Conservation (phyloP, 2,113 vertebrate species). For the Istiophorus platypterus region DNA sequence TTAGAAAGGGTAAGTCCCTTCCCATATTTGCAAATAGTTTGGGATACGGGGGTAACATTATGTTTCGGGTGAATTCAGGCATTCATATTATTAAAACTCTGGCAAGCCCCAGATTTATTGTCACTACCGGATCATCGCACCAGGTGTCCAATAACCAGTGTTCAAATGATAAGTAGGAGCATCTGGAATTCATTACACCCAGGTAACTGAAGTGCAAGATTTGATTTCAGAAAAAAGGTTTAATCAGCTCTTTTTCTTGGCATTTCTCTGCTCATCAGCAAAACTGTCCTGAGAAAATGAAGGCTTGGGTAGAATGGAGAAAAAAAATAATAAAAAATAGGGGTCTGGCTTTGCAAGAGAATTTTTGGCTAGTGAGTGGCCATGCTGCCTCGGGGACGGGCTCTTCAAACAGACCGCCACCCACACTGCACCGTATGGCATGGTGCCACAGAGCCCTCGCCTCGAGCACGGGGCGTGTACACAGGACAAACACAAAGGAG, state of each 20-base stretch:
- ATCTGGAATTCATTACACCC: slow-evolving; percentile 28
- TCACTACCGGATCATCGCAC: slow-evolving; percentile 1
- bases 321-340: neutral
- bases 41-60: neutral
- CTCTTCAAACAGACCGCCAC: slow-evolving; percentile 75
- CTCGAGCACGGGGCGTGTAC: slow-evolving; percentile 76
- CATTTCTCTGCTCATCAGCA: slow-evolving; percentile 36
- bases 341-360: slow-evolving; percentile 26
- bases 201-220: slow-evolving; percentile 16
- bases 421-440: slow-evolving; percentile 73
- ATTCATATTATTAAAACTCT: slow-evolving; percentile 18
- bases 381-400: slow-evolving; percentile 57
- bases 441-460: slow-evolving; percentile 75
- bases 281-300: slow-evolving; percentile 14
- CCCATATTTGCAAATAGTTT: slow-evolving; percentile 40
- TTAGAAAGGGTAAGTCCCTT: slow-evolving; percentile 31
- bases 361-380: slow-evolving; percentile 61
- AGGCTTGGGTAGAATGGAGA: neutral
- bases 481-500: slow-evolving; percentile 80
- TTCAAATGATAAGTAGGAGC: neutral
- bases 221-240: slow-evolving; percentile 19
- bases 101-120: neutral
- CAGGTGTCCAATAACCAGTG: slow-evolving; percentile 1
- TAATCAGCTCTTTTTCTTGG: slow-evolving; percentile 7
- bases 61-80: slow-evolving; percentile 13